phyloP scores from a whole-genome alignment of 2,888 invertebrate genomes.

The Cotesia congregata region DNA sequence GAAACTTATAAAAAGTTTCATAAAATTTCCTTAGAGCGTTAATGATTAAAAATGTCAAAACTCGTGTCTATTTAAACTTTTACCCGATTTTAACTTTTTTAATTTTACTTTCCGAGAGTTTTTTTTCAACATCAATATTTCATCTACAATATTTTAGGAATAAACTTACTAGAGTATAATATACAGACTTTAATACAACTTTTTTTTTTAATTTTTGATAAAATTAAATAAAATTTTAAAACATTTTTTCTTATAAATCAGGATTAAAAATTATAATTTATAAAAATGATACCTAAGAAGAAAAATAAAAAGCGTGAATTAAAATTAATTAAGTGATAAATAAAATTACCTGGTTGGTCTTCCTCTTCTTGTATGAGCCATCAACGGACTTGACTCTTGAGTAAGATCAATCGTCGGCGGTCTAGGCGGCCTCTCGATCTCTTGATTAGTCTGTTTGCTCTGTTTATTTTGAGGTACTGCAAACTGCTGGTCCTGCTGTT shows the following conservation, averaged over 20 bases:
- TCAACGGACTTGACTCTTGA: conserved; percentile 63
- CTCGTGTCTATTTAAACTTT: background rate
- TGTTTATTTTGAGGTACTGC: conserved; percentile 69
- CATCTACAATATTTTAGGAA: background rate
- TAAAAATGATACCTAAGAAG: background rate
- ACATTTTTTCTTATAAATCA: too few relatives aligned
- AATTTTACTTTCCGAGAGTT: background rate
- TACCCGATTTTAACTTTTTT: background rate
- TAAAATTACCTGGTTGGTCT: conserved; percentile 63
- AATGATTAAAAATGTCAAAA: background rate
- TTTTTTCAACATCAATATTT: background rate
- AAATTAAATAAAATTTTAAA: too few relatives aligned
- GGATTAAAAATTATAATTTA: too few relatives aligned
- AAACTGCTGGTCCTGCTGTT: conserved; percentile 69
- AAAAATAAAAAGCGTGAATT: background rate
- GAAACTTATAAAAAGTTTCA: background rate
- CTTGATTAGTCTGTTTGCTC: conserved; percentile 54
- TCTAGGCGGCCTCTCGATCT: conserved; percentile 70
- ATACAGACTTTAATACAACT: background rate
- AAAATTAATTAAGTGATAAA: background rate
- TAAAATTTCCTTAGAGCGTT: background rate
- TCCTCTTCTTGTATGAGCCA: conserved; percentile 66
- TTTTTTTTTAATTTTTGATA: too few relatives aligned
- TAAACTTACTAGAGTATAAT: too few relatives aligned
- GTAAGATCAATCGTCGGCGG: conserved; percentile 72